Evolutionary conservation across 2,888 invertebrate species (phyloP), one percentile per base, ranked within the genome.

Genomic region (Lissonota sp.): DNA sequence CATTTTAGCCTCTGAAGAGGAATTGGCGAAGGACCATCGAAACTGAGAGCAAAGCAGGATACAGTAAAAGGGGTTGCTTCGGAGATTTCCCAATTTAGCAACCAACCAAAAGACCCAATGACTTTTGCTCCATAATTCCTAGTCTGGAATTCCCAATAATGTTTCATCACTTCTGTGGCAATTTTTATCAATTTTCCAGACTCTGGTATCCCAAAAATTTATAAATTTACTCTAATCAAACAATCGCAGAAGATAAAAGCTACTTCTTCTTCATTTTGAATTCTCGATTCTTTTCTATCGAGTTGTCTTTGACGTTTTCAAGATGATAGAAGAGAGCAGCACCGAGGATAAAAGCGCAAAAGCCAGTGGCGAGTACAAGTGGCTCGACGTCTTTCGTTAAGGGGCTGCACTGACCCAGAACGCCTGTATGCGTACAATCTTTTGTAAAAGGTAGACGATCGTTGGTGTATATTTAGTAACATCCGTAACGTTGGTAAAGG

Each of bases 341-440:
- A 3, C 49, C 12, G 44, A 71, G 55, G 14, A 57, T 51, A 40
- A 73, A 53, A 74, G 73, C n/a, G 73, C 73, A 73, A 73, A 73
- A 16, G 42, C 55, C 37, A 42, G 63, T n/a, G n/a, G n/a, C n/a
- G n/a, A n/a, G n/a, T 26, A 72, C 53, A 67, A 62, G 67, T 69
- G 49, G 57, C 44, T n/a, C 55, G 58, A 60, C 64, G 39, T 75
- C 64, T 14, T 26, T 26, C 26, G 26, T 26, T 26, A 26, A 26
- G 26, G 26, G 26, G 58, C 58, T 39, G 70, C 57, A 12, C 63
- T 70, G 64, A 74, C 26, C 26, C 26, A 26, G 26, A 3, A 26
- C 26, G 26, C 70, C 74, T 69, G 66, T 74, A 74, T 81, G 70
- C 79, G 49, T 66, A 70, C 57, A 69, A 66, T 81, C 64, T 67